Percentiles rank a stretch among this genome's conserved stretches.
Evolutionary conservation across 2,888 invertebrate species (phyloP).

Genomic region (Drosophila merina): DNA sequence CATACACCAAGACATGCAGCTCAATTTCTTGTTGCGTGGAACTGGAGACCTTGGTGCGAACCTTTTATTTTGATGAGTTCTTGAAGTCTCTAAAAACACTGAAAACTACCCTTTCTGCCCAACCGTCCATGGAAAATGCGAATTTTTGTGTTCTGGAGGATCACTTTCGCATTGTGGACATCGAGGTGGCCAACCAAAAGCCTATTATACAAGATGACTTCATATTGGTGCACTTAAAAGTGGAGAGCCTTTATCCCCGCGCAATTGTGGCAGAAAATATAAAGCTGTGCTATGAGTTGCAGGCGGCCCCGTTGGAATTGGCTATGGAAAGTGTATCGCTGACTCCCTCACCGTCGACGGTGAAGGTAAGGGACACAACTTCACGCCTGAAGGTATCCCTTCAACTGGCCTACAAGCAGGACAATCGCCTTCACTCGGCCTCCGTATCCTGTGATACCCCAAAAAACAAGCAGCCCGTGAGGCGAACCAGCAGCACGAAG

Average conservation of each 20-base stretch:
- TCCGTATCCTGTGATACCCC: conserved; percentile 89
- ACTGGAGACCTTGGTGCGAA: conserved; percentile 89
- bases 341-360: conserved; percentile 3
- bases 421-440: conserved; percentile 90
- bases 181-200: conserved; percentile 76
- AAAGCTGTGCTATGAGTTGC: conserved; percentile 87
- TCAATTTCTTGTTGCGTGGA: conserved; percentile 91
- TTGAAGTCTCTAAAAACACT: conserved; percentile 86
- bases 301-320: conserved; percentile 70
- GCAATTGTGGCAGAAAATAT: conserved; percentile 87
- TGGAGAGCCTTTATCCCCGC: conserved; percentile 87
- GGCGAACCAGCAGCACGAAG: conserved; percentile 90
- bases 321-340: conserved; percentile 49
- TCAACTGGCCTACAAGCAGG: conserved; percentile 91
- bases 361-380: conserved; percentile 59
- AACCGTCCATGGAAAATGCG: conserved; percentile 80
- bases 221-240: conserved; percentile 85
- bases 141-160: conserved; percentile 84
- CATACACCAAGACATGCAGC: conserved; percentile 91
- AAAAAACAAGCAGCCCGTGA: conserved; percentile 86
- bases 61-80: conserved; percentile 93
- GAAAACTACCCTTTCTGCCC: conserved; percentile 75
- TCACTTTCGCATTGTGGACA: conserved; percentile 84
- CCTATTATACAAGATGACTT: conserved; percentile 85
- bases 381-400: conserved; percentile 86